Base-by-base conservation (phyloP, 1,140 invertebrate genomes). In the Chlorops oryzae region DNA sequence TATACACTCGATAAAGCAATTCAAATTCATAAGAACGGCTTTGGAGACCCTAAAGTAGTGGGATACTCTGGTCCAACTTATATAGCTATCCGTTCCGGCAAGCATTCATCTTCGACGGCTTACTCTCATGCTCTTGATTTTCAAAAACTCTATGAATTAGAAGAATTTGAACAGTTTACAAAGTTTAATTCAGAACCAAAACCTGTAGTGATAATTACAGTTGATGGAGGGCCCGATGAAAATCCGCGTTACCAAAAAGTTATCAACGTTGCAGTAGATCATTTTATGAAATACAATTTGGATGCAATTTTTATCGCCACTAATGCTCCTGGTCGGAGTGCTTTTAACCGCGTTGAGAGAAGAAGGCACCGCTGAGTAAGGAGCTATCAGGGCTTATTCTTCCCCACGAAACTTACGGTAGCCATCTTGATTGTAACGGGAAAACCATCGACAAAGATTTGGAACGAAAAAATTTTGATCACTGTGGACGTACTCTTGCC, bases 171-270 rank as follows among this genome's bases (percentile, higher is more conserved):
- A 38, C 37, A 54, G 40, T 54, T 66, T 51, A 54, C 54, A 20
- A 51, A 54, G 47, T 56, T 47, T 58, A 52, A 55, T 53, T 39
- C 57, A 25, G 58, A 52, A 28, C 39, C 64, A 10, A 75, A 75
- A 59, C 73, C 73, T 25, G 56, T 75, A 51, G 18, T 74, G 47
- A 43, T 73, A 5, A 62, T 74, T 58, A 58, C 64, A 34, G 42
- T 48, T 48, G 72, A 75, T 54, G 69, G 70, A 21, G 70, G 74
- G 15, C 72, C 72, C 6, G 72, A 76, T 55, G 69, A 74, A 59
- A 74, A 73, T 51, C 72, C 72, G 18, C 48, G 72, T 28, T 73
- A 73, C 60, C 10, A 20, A 7, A 61, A 68, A 55, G 58, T 65
- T 3, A 74, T 74, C 22, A 18, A 21, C 6, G 25, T 49, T 45